phyloP scores from a whole-genome alignment of 2,797 vertebrate genomes.

The Oreochromis grahami region DNA sequence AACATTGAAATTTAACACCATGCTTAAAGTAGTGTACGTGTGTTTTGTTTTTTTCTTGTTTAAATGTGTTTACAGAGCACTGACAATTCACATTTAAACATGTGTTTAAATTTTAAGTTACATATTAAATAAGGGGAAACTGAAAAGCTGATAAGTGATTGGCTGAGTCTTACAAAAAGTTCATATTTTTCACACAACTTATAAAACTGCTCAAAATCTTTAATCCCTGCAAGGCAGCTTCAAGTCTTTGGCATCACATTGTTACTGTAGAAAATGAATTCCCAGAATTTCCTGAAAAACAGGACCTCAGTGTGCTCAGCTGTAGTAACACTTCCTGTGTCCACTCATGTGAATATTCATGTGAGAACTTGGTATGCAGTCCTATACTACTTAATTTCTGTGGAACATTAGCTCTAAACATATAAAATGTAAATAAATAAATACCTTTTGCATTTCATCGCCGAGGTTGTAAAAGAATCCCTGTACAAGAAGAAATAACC shows the following conservation, averaged over 20 bases:
- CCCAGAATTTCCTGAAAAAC: background rate
- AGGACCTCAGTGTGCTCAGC: background rate
- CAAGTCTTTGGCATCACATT: background rate
- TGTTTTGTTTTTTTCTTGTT: background rate
- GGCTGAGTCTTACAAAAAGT: background rate
- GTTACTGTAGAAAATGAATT: background rate
- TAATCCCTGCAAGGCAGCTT: background rate
- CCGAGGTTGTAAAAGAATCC: background rate
- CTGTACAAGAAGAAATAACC: background rate
- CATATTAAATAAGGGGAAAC: background rate
- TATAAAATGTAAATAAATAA: background rate
- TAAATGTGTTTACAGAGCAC: no score
- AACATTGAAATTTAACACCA: background rate
- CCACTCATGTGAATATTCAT: background rate
- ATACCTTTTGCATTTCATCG: background rate
- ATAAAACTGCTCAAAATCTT: background rate
- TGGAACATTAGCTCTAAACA: background rate
- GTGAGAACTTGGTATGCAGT: background rate
- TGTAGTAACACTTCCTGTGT: background rate
- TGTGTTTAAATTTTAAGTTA: background rate
- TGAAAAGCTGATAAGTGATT: background rate
- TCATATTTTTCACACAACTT: background rate
- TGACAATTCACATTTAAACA: background rate
- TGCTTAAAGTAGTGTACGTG: background rate
- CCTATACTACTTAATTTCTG: background rate